Base-by-base conservation (phyloP, 2,113 vertebrate genomes). In the Phaethon lepturus region DNA sequence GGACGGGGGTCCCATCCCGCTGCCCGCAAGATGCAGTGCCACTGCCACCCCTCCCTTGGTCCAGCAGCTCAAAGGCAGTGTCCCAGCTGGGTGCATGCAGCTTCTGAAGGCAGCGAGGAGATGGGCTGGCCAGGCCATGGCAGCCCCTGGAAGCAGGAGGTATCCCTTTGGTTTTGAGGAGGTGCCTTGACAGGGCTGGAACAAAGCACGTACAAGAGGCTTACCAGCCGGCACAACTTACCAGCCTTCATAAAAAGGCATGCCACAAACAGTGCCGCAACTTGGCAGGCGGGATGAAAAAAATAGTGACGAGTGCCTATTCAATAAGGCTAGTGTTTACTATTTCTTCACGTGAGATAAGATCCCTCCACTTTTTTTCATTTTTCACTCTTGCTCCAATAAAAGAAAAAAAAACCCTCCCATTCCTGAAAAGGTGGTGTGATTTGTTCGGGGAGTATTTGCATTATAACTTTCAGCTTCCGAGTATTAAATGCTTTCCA, bases 1-100 rank as follows among this genome's bases (percentile, higher is more conserved):
- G 33, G 49, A 62, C 13, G 20, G 1, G 3, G 14, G 19, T 90
- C 47, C 60, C 52, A 88, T 33, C 20, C 38, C 58, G 35, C 15
- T 2, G 2, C 14, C 31, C 8, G 0, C 1, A 2, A 62, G 44
- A 13, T 56, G 26, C 0, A 0, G 24, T 24, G 42, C 58, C 62
- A 82, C 56, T 13, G 58, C 25, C 28, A 86, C 33, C 52, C 13
- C 6, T 10, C 1, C 26, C 18, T 28, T 15, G 4, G 16, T 14
- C 18, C 18, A 50, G 64, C 44, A 94, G 40, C 24, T 80, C 4
- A 0, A 68, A 59, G 35, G n/a, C 47, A 72, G 47, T 3, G 11
- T 50, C 31, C 53, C 38, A 66, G n/a, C 9, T 44, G 44, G 4
- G 3, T 17, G 19, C n/a, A 56, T 17, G 24, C 33, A 19, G 17